Evolutionary conservation across 2,888 invertebrate genomes (phyloP), one percentile per base, ranked within the genome.

Genomic region (Oscheius myriophilus): DNA sequence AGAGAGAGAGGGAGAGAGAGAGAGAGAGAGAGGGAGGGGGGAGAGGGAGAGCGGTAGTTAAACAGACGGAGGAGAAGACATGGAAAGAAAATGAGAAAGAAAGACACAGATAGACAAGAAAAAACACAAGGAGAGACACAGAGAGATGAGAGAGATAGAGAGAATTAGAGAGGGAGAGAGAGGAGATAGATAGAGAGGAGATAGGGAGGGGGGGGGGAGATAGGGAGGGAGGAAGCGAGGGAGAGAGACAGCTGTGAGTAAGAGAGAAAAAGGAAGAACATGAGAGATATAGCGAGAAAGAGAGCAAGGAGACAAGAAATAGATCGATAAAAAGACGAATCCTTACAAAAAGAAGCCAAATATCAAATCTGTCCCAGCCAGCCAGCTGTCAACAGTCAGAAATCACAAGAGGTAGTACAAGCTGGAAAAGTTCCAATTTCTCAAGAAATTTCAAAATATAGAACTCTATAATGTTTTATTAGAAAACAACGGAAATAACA

Each of bases 401-500:
- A 33, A 33, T 3, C 33, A 33, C 33, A 33, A 33, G n/a, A 33
- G 33, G 33, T 33, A 33, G 9, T 33, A 9, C 9, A 33, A 33
- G 9, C 33, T 33, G 33, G 33, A 33, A 33, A 33, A 33, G 4
- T 33, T 33, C 33, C 33, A 33, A 33, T 33, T 33, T 33, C 33
- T 33, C 33, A n/a, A n/a, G 33, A 6, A 33, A 9, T 9, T 33
- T 33, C 3, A 33, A n/a, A n/a, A n/a, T n/a, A 33, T 9, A 3
- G 33, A 41, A 57, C 12, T 9, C 21, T n/a, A 41, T 41, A 21
- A 41, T 14, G 1, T 54, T 33, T 25, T 33, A 54, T 54, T 54
- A 16, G 25, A 53, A 39, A 55, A 55, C 26, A 33, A 54, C 14
- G 42, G 41, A 41, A 54, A 54, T 21, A 57, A 57, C 21, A 57